Conservation (phyloP, 1,140 invertebrate genomes). For the Drosophila chauvacae region DNA sequence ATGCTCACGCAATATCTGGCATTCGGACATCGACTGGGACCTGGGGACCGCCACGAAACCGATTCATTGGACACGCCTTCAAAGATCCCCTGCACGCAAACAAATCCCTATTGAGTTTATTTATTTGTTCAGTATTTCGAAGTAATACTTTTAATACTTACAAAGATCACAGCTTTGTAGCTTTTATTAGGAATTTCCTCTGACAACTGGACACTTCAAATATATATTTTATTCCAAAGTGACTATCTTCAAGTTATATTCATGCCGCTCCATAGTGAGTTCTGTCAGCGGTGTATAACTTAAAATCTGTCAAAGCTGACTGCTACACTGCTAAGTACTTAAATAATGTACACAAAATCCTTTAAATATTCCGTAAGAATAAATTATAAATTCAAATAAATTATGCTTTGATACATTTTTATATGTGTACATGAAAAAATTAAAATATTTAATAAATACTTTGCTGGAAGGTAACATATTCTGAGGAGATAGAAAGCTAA, state of each 20-base stretch:
- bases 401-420: too few relatives aligned
- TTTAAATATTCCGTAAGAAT: too few relatives aligned
- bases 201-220: background rate
- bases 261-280: background rate
- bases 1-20: constrained; percentile 43
- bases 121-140: background rate
- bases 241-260: background rate
- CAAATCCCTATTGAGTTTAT: background rate
- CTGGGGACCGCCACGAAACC: constrained; percentile 63
- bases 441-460: too few relatives aligned
- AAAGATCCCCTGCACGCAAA: constrained; percentile 1
- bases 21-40: constrained; percentile 10
- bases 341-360: background rate
- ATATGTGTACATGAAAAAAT: too few relatives aligned
- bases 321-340: too few relatives aligned
- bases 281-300: background rate
- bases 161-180: background rate
- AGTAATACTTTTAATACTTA: background rate
- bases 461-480: background rate
- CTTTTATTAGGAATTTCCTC: background rate
- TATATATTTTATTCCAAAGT: background rate
- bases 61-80: constrained; percentile 43
- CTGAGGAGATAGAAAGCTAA: background rate
- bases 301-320: background rate
- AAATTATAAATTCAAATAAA: too few relatives aligned